These are phyloP conservation scores for Saimiri boliviensis DNA, from an alignment of 2,113 vertebrate species.

Conservation along the genomic window DNA sequence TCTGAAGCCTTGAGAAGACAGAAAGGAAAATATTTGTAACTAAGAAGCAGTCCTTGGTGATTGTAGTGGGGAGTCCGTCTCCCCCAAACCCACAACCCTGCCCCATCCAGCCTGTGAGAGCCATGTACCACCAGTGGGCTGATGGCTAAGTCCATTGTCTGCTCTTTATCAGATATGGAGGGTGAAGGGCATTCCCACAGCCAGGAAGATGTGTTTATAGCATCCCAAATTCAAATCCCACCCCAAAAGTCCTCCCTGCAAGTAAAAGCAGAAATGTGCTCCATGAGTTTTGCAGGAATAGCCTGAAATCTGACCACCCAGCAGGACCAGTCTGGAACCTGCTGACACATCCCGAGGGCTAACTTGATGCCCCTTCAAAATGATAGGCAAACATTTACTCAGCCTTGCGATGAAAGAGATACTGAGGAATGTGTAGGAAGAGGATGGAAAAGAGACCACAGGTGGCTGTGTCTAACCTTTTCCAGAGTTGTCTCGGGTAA, in stretches of 20 bases:
- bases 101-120: fast-evolving
- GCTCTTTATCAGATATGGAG: neutral
- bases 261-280: fast-evolving
- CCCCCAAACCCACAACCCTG: neutral
- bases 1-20: neutral
- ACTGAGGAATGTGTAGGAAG: neutral
- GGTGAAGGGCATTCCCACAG: neutral
- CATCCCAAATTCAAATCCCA: neutral
- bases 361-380: neutral
- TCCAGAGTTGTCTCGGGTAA: neutral
- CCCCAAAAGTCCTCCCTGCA: neutral
- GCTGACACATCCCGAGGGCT: neutral
- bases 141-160: neutral
- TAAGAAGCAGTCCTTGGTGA: neutral
- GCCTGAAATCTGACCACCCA: neutral
- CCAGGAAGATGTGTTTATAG: neutral
- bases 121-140: fast-evolving
- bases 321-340: too few relatives aligned
- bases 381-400: neutral
- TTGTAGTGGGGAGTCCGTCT: neutral
- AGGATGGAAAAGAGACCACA: fast-evolving
- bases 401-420: neutral
- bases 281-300: too few relatives aligned
- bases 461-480: neutral
- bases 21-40: neutral